Base-by-base conservation (phyloP, 2,113 vertebrate genomes). In the Thymallus thymallus region DNA sequence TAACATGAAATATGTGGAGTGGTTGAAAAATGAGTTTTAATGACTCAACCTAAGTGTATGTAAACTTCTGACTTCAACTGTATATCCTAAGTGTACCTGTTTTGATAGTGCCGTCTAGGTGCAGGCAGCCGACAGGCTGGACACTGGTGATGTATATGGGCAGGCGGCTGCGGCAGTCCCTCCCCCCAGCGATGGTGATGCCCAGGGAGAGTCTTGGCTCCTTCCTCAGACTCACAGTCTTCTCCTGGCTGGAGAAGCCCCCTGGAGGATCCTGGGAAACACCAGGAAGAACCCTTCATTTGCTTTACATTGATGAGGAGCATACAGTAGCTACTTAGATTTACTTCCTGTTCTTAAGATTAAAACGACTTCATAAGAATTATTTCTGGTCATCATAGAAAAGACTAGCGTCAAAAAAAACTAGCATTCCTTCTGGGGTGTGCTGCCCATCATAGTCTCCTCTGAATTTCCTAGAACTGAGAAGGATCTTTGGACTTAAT, bases 141-240 rank as follows among this genome's bases (percentile, higher is more conserved):
- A 97, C 94, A 0, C 96, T 97, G 0, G 96, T 97, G 77, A 97
- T 95, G 75, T 96, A 97, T 74, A 97, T 91, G 0, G 96, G 96
- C 22, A 97, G 92, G 12, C 91, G 94, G 78, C 94, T 94, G 79
- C 94, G 95, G 82, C 93, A 93, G 80, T 97, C 96, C 75, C 95
- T 91, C 60, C 96, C 96, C 0, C 96, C 96, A 2, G 95, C 95
- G 2, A 97, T 97, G 2, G 96, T 97, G 88, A 97, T 97, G 82
- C 96, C 96, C 72, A 97, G 84, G 41, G 96, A 97, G 26, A 93
- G 94, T 35, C 94, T 93, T 62, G 94, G 94, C 80, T 97, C 96
- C 84, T 97, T 97, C 85, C 95, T 97, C 79, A 97, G 76, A 76
- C 89, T 93, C 69, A 97, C 93, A 0, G 90, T 94, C 86, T 96